phyloP scores from a whole-genome alignment of 1,140 invertebrate genomes.

The Bursaphelenchus mucronatus region DNA sequence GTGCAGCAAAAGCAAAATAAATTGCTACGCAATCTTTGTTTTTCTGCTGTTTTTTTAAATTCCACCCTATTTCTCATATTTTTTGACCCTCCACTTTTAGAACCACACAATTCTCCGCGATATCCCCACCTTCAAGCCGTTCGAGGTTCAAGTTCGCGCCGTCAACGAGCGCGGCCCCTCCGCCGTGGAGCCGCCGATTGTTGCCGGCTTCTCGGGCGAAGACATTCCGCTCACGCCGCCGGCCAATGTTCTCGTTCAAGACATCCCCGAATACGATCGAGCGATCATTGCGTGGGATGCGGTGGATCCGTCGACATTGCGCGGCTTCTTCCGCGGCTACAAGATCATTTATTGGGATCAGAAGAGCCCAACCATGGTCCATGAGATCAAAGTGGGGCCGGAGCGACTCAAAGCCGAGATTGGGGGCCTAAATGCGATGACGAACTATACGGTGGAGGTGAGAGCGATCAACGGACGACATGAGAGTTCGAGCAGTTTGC shows the following conservation, averaged over 20 bases:
- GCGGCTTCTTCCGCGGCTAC: conserved; percentile 54
- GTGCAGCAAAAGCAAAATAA: neutral
- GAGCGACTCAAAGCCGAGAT: conserved; percentile 17
- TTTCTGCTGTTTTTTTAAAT: too few relatives aligned
- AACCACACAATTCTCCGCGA: conserved; percentile 68
- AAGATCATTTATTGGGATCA: conserved; percentile 52
- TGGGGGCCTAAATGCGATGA: conserved; percentile 32
- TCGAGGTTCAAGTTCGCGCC: conserved; percentile 83
- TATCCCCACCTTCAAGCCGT: conserved; percentile 83
- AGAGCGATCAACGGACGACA: conserved; percentile 46
- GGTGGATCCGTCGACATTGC: conserved; percentile 31
- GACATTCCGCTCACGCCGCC: conserved; percentile 66
- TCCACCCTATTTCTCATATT: too few relatives aligned
- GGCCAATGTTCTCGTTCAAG: neutral
- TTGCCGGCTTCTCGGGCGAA: conserved; percentile 89
- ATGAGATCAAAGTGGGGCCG: conserved; percentile 16
- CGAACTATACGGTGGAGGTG: conserved; percentile 51
- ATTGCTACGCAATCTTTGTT: too few relatives aligned
- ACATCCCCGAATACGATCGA: neutral
- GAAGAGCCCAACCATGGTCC: conserved; percentile 31
- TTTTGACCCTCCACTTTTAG: too few relatives aligned
- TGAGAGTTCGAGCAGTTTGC: conserved; percentile 36
- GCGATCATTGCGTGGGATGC: conserved; percentile 41
- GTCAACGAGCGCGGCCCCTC: conserved; percentile 84
- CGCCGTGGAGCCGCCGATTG: conserved; percentile 74